Evolutionary conservation across 2,113 vertebrate genomes (phyloP), one percentile per base, ranked within the genome.

Genomic region (Rhinogobius similis): DNA sequence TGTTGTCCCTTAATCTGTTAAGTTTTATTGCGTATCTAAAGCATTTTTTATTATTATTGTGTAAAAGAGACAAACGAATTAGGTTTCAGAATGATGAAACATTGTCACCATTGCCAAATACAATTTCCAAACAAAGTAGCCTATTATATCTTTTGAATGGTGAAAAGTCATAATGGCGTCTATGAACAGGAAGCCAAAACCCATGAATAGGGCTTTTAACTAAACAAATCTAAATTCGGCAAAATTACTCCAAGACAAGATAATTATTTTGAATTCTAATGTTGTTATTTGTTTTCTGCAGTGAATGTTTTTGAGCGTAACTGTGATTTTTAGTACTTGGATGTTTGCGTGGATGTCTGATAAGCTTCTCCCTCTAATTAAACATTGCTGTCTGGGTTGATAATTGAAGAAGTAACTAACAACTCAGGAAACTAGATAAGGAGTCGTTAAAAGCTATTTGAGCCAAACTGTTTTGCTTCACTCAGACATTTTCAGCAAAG

Each of bases 371-470:
- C 75, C 65, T 75, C 59, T 87, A 82, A 89, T 85, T 82, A 85
- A 81, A 82, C 61, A 55, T 0, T n/a, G 64, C 70, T 67, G 78
- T 76, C 77, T 78, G 78, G 80, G 32, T 53, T 70, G 48, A 82
- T 68, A 75, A 78, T 77, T 72, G 52, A 76, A 79, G 65, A 70
- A 41, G 73, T 61, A 87, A 56, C 72, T 65, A 79, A 75, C 78
- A 79, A 73, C 80, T 56, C 65, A 76, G 81, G 70, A 86, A 83
- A 70, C 75, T 63, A 90, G 88, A 85, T 87, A 87, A 87, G 78
- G 44, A 69, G 67, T 44, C 0, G 55, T 77, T 58, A 24, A n/a
- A 55, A 52, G 18, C 65, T 83, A 78, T 84, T 79, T 77, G 63
- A 66, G 71, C 72, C 70, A 64, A 81, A 77, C 39, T 79, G 71